A percentile compares a stretch with the other conserved stretches of the same genome.
Conservation (phyloP, 2,113 vertebrate species). For the Notothenia coriiceps region DNA sequence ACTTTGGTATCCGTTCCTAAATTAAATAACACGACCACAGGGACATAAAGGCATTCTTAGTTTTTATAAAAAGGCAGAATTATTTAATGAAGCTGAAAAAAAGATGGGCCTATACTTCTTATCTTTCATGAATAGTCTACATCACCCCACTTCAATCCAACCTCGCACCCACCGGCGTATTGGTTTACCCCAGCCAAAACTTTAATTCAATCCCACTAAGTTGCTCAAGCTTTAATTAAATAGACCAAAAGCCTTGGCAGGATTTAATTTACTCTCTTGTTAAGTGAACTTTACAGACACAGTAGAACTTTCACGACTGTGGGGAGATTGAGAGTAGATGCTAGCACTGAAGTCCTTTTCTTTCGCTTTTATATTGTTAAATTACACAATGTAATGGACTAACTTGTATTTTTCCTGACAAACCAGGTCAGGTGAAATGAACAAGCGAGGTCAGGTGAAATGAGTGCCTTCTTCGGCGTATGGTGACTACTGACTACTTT, state of each 20-base stretch:
- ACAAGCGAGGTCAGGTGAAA: not conserved
- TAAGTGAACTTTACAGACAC: constrained; percentile 69
- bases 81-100: constrained; percentile 18
- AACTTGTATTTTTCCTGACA: constrained; percentile 23
- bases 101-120: constrained; percentile 36
- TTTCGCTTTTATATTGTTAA: constrained; percentile 18
- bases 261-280: constrained; percentile 72
- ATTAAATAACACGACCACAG: not conserved
- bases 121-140: constrained; percentile 55
- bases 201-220: constrained; percentile 79
- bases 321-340: constrained; percentile 18
- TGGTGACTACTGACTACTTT: constrained; percentile 10
- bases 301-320: constrained; percentile 50
- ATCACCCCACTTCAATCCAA: constrained; percentile 23
- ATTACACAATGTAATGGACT: not conserved
- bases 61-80: constrained; percentile 33
- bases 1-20: not conserved
- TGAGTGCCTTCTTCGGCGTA: constrained; percentile 54
- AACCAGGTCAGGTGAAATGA: constrained; percentile 19
- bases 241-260: constrained; percentile 68
- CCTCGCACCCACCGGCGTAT: constrained; percentile 51
- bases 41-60: not conserved
- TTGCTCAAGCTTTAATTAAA: constrained; percentile 80
- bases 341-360: not conserved
- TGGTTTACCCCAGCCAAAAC: constrained; percentile 78